phyloP scores from a whole-genome alignment of 2,888 invertebrate genomes.

The Drosophila borealis region DNA sequence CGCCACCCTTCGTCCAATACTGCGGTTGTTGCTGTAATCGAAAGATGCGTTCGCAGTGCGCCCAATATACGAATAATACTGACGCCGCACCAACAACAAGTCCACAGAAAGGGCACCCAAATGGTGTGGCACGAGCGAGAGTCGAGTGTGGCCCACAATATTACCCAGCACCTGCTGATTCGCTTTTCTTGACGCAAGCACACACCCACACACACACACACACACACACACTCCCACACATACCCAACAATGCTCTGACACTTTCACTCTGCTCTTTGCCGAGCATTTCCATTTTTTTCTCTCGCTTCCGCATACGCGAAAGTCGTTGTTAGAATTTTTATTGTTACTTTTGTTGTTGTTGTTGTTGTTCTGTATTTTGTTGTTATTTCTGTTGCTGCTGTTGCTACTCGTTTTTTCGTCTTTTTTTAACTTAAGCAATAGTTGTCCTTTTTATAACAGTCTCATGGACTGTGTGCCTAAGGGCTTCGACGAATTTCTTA shows the following conservation, averaged over 20 bases:
- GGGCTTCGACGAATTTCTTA: background rate
- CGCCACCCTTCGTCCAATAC: background rate
- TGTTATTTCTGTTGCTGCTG: slow-evolving; percentile 32
- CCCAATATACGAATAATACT: slow-evolving; percentile 55
- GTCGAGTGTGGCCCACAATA: slow-evolving; percentile 59
- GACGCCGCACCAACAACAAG: slow-evolving; percentile 47
- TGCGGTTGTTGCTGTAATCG: slow-evolving; percentile 62
- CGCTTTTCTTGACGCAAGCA: slow-evolving; percentile 46
- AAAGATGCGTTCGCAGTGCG: slow-evolving; percentile 74
- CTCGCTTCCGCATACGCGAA: slow-evolving; percentile 24
- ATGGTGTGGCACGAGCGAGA: slow-evolving; percentile 19
- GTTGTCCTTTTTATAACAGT: slow-evolving; percentile 44
- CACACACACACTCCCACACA: background rate
- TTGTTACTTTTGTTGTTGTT: slow-evolving; percentile 7
- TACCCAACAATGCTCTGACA: slow-evolving; percentile 33
- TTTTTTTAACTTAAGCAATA: slow-evolving; percentile 35
- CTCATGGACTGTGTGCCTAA: slow-evolving; percentile 4
- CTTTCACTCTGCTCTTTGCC: slow-evolving; percentile 51
- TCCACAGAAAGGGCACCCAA: slow-evolving; percentile 26
- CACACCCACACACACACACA: slow-evolving; percentile 31
- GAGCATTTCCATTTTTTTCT: slow-evolving; percentile 25
- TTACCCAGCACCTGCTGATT: slow-evolving; percentile 78
- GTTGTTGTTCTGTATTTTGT: slow-evolving; percentile 8
- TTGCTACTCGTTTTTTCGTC: slow-evolving; percentile 13
- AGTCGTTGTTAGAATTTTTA: slow-evolving; percentile 1